Base-by-base conservation (phyloP, 64 coral and sea anemone species). In the Porites lutea region DNA sequence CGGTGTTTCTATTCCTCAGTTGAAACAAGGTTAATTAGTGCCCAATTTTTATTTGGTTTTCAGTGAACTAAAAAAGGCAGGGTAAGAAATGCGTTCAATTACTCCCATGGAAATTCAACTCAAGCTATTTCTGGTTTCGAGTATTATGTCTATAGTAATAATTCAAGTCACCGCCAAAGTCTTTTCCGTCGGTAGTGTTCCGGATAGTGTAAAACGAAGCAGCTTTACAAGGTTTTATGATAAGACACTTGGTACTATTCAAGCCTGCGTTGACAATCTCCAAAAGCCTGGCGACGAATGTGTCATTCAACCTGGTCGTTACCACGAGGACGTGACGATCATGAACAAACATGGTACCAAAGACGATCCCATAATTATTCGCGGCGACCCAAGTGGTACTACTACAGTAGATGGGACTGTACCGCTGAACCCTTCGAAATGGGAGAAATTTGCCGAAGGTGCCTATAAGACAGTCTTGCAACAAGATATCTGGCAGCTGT, bases 401-500 rank as follows among this genome's bases (percentile, higher is more conserved):
- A 55, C 49, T 6, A 55, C 53, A 15, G 6, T 78, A 19, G 75
- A 78, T 12, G 75, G 75, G 1, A 78, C 75, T 3, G 18, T 78
- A 12, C 75, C 49, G 49, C 18, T 78, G 16, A 9, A 21, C 15
- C 50, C 75, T 65, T 2, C 13, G 2, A 54, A 78, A 21, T 78
- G 75, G 75, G 49, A 78, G 15, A 78, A 11, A 54, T 22, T 57
- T 18, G 13, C 23, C 16, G 22, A 78, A 16, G 75, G 75, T 13
- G 75, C 75, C n/a, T 78, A 78, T 9, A 78, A 55, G 50, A 59
- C 58, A 16, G 62, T 22, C 2, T 67, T 80, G 65, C 44, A 52
- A 18, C 58, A 48, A 16, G 52, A 88, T 75, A 93, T 93, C 45
- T 86, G 83, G 44, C 91, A 93, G 21, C 20, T 87, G 59, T 93